Conservation (phyloP, 1,140 invertebrate genomes). For the Arctopsyche grandis region DNA sequence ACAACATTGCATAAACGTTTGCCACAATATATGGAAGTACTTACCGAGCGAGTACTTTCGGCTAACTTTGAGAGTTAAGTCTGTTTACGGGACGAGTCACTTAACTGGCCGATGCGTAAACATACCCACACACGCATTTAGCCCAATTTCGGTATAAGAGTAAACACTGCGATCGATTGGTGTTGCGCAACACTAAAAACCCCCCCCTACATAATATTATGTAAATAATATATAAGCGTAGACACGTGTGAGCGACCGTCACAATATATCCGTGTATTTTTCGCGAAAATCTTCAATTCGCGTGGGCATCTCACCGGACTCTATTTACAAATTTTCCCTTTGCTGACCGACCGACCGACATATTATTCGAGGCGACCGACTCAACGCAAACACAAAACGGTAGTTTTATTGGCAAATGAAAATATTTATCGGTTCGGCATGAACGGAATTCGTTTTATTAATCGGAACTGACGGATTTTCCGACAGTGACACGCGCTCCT, state of each 20-base stretch:
- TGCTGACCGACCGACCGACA: slow-evolving; percentile 10
- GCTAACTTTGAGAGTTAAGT: background rate
- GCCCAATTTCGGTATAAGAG: background rate
- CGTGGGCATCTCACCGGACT: background rate
- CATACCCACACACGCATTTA: background rate
- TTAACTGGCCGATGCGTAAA: background rate
- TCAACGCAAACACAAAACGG: background rate
- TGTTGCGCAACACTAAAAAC: background rate
- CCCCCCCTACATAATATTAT: background rate
- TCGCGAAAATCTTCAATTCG: background rate
- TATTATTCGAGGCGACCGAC: background rate
- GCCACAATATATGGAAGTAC: too few species aligned
- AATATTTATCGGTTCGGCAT: slow-evolving; percentile 24
- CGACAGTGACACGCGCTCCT: slow-evolving; percentile 14
- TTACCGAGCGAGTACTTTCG: background rate
- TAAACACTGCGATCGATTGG: background rate
- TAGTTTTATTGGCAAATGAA: background rate
- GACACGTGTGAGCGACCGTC: background rate
- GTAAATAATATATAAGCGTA: background rate
- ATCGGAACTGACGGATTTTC: slow-evolving; percentile 28
- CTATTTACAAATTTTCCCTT: slow-evolving; percentile 10
- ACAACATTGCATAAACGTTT: too few species aligned
- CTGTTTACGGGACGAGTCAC: background rate
- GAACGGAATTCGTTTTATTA: slow-evolving; percentile 25
- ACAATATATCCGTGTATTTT: background rate